A percentile compares a stretch with the other conserved stretches of the same genome.
Conservation (phyloP, 2,797 vertebrate species). For the Zonotrichia albicollis region DNA sequence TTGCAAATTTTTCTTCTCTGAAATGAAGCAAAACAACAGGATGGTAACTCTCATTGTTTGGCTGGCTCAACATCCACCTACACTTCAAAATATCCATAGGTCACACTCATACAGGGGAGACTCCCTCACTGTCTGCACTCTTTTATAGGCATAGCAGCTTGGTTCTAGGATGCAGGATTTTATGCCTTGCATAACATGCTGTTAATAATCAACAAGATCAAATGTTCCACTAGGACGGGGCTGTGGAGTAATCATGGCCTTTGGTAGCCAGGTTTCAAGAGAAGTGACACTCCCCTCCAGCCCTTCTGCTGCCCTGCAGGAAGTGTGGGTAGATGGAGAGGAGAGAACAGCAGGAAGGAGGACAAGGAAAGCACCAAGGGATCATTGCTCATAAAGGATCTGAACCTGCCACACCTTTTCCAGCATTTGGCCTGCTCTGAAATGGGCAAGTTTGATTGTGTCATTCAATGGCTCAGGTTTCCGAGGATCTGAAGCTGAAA, state of each 20-base stretch:
- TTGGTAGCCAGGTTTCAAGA: not conserved
- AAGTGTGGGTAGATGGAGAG: not conserved
- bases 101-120: accelerated
- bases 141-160: not conserved
- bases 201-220: not conserved
- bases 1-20: not conserved
- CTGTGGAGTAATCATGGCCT: not conserved
- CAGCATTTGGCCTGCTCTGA: not conserved
- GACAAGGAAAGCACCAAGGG: not conserved
- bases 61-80: not conserved
- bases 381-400: not conserved
- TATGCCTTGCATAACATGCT: not conserved
- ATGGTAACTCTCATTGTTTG: not conserved
- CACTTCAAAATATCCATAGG: not conserved
- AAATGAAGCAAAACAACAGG: not conserved
- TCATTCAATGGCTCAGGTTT: not conserved
- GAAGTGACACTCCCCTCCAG: accelerated
- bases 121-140: accelerated
- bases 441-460: not conserved
- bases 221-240: not conserved
- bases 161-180: not conserved
- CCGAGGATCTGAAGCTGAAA: not conserved
- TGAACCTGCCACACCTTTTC: not conserved
- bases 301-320: not conserved
- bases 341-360: not conserved